Evolutionary conservation across 1,140 invertebrate genomes (phyloP).

Genomic region (Trachymyrmex cornetzi): DNA sequence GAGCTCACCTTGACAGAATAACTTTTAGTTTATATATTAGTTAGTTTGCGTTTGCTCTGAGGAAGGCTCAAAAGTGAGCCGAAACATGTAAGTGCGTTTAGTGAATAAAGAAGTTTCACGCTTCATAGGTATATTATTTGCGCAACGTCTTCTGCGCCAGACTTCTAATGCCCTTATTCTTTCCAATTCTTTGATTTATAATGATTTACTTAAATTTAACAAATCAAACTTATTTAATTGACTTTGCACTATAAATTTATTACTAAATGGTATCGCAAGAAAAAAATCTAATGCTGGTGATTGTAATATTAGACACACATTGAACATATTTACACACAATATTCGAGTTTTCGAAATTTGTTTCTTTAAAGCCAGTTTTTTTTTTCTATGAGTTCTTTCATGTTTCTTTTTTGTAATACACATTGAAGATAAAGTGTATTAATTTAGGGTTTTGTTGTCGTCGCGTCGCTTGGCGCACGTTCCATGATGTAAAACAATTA

Average conservation of each 20-base stretch:
- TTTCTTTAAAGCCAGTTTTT: neutral
- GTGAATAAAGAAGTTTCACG: too few relatives aligned
- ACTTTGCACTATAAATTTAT: neutral
- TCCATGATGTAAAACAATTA: conserved; percentile 39
- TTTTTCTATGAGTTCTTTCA: neutral
- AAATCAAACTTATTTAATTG: conserved; percentile 1
- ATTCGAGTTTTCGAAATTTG: neutral
- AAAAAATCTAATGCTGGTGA: neutral
- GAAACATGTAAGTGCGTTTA: too few relatives aligned
- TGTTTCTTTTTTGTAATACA: conserved; percentile 1
- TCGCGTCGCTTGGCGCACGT: neutral
- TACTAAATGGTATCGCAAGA: neutral
- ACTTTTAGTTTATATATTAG: too few relatives aligned
- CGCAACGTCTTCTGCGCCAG: too few relatives aligned
- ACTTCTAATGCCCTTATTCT: too few relatives aligned
- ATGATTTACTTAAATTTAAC: neutral
- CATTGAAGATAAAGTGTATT: neutral
- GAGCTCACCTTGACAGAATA: too few relatives aligned
- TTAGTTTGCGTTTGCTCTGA: too few relatives aligned
- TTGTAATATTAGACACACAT: neutral
- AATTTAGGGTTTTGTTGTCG: conserved; percentile 51
- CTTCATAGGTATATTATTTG: too few relatives aligned
- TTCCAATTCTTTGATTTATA: too few relatives aligned
- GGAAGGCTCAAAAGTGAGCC: too few relatives aligned
- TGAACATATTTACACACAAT: neutral